These are phyloP conservation scores for Cladorhizidae sp. DNA, from an alignment of 37 sponge, comb jelly and placozoan genomes.

Conservation along the genomic window DNA sequence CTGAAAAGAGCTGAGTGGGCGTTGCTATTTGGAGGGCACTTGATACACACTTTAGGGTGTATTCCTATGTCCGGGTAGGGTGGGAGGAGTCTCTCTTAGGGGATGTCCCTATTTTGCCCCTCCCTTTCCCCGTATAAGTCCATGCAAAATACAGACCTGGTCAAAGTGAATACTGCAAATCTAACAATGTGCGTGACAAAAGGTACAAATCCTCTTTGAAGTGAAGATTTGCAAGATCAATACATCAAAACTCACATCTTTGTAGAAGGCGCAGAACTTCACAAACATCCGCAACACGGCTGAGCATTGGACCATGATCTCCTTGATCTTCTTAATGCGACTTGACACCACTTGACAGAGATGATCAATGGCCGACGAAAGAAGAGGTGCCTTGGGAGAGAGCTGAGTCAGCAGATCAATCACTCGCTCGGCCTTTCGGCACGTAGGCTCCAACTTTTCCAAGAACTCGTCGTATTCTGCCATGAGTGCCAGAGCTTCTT, in stretches of 20 bases:
- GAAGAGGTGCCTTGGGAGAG: background rate
- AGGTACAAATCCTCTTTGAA: too few relatives aligned
- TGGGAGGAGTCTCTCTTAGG: too few relatives aligned
- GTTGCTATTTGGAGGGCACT: too few relatives aligned
- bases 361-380: slow-evolving; percentile 25
- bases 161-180: too few relatives aligned
- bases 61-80: too few relatives aligned
- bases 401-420: slow-evolving; percentile 20
- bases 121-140: too few relatives aligned
- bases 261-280: slow-evolving; percentile 25
- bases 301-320: slow-evolving; percentile 1
- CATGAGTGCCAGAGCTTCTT: slow-evolving; percentile 24
- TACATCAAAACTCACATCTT: slow-evolving; percentile 23
- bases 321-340: slow-evolving; percentile 12
- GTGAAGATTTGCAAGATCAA: background rate
- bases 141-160: too few relatives aligned
- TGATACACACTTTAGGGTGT: too few relatives aligned
- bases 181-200: too few relatives aligned
- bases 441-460: slow-evolving; percentile 31
- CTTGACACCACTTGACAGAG: slow-evolving; percentile 18
- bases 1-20: too few relatives aligned
- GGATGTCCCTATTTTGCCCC: too few relatives aligned
- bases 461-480: slow-evolving; percentile 44
- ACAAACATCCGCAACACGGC: slow-evolving; percentile 16
- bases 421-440: background rate